Base-by-base conservation (phyloP, 1,140 invertebrate genomes). In the Ceratina australensis region DNA sequence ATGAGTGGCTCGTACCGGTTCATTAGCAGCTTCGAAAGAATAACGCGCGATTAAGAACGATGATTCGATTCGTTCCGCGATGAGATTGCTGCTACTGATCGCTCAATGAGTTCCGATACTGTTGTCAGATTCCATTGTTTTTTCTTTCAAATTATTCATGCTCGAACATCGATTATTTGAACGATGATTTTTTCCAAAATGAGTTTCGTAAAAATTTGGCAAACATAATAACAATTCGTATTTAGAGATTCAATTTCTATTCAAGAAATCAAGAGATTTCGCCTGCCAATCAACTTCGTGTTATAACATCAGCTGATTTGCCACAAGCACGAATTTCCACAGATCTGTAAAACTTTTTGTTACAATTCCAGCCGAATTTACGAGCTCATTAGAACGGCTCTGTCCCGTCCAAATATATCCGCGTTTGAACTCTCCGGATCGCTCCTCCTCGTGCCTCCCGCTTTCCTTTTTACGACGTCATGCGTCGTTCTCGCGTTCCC, bases 1-100 rank as follows among this genome's bases (percentile, higher is more conserved):
- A 83, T 57, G 80, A 83, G 69, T 59, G 49, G 59, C 60, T 47
- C 50, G 56, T 82, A 73, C 71, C 54, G 69, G 80, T 73, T 82
- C 80, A 79, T 83, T 83, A 83, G 50, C 52, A 64, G 22, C 47
- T n/a, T 18, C 16, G 26, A 61, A 78, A 65, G 59, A 78, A 81
- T 78, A 69, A 82, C 64, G 65, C 42, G 54, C 67, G 71, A 61
- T 52, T 66, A 77, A 49, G 22, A 22, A 1, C 33, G 60, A 50
- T 54, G 50, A 59, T 33, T 42, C 33, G 63, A 78, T 78, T 81
- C 67, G 66, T 61, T 66, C 18, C 18, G 33, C 72, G 54, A 67
- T 47, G 13, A 42, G 28, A 73, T 28, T 20, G 33, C 20, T 22
- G 47, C 13, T 24, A 22, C 26, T 20, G 71, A 61, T 52, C 26